phyloP scores from a whole-genome alignment of 2,888 invertebrate genomes.

The Campoletis raptor region DNA sequence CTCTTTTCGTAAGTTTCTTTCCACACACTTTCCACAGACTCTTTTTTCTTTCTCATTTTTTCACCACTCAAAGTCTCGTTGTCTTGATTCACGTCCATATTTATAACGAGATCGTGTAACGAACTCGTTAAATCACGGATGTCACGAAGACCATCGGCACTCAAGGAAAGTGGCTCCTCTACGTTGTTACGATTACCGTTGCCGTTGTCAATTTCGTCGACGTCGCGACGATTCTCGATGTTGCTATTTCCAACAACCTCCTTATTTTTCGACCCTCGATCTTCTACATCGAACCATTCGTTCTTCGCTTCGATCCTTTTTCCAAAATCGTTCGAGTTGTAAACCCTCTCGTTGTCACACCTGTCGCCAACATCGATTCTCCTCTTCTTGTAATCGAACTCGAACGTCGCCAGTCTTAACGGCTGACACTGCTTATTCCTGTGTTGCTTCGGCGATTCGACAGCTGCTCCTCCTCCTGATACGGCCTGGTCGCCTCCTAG shows the following conservation, averaged over 20 bases:
- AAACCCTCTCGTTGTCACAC: background rate
- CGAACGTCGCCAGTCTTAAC: slow-evolving; percentile 81
- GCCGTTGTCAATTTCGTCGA: slow-evolving; percentile 71
- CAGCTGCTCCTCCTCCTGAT: slow-evolving; percentile 78
- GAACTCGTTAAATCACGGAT: slow-evolving; percentile 75
- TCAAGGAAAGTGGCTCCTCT: slow-evolving; percentile 73
- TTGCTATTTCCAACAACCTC: slow-evolving; percentile 55
- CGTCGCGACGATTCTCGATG: background rate
- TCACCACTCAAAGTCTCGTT: slow-evolving; percentile 16
- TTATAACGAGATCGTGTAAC: slow-evolving; percentile 75
- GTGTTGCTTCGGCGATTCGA: slow-evolving; percentile 82
- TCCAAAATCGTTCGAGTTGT: slow-evolving; percentile 55
- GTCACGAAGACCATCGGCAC: slow-evolving; percentile 76
- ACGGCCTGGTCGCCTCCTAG: slow-evolving; percentile 83
- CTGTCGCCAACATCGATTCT: slow-evolving; percentile 37
- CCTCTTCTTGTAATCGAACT: slow-evolving; percentile 79
- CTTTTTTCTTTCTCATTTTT: slow-evolving; percentile 12
- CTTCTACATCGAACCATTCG: slow-evolving; percentile 62
- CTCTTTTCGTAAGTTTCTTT: slow-evolving; percentile 74
- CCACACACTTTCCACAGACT: slow-evolving; percentile 68
- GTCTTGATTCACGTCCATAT: slow-evolving; percentile 69
- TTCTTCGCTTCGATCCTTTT: slow-evolving; percentile 58
- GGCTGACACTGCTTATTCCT: slow-evolving; percentile 83
- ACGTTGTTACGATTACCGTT: slow-evolving; percentile 71
- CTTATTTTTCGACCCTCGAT: slow-evolving; percentile 61